Conservation (phyloP, 2,113 vertebrate genomes). For the Asarcornis scutulata region DNA sequence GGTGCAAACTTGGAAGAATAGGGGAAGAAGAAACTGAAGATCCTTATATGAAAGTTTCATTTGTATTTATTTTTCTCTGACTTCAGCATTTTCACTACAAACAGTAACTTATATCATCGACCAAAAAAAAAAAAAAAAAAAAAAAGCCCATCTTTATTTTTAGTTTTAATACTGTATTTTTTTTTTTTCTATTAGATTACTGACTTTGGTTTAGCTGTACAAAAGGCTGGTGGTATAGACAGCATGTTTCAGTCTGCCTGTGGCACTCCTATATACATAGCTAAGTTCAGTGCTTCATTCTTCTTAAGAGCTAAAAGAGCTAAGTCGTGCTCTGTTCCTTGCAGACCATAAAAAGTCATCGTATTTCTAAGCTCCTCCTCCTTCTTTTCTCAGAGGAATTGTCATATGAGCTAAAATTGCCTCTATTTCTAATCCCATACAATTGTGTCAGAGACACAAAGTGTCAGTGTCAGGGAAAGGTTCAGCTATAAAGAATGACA, state of each 20-base stretch:
- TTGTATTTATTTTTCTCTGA: neutral
- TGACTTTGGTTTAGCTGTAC: conserved; percentile 87
- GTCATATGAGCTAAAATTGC: neutral
- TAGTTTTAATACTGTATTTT: neutral
- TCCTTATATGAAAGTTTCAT: neutral
- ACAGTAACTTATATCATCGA: neutral
- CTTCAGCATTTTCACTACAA: neutral
- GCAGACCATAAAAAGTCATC: too few relatives aligned
- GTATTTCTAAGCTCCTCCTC: neutral
- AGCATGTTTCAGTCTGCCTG: conserved; percentile 83
- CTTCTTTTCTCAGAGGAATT: neutral
- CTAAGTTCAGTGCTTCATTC: conserved; percentile 59
- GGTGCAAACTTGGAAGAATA: neutral
- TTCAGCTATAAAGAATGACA: neutral
- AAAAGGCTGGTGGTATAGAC: conserved; percentile 81
- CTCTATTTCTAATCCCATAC: neutral
- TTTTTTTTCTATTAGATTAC: conserved; percentile 77
- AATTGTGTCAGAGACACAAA: neutral
- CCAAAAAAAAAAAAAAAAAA: neutral
- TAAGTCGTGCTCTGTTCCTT: neutral
- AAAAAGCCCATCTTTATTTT: neutral
- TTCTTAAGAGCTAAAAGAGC: neutral
- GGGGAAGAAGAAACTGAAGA: neutral
- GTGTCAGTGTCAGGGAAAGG: neutral
- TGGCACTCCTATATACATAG: conserved; percentile 87